Conservation (phyloP, 2,888 invertebrate genomes). For the Lycocerus yunnanus region DNA sequence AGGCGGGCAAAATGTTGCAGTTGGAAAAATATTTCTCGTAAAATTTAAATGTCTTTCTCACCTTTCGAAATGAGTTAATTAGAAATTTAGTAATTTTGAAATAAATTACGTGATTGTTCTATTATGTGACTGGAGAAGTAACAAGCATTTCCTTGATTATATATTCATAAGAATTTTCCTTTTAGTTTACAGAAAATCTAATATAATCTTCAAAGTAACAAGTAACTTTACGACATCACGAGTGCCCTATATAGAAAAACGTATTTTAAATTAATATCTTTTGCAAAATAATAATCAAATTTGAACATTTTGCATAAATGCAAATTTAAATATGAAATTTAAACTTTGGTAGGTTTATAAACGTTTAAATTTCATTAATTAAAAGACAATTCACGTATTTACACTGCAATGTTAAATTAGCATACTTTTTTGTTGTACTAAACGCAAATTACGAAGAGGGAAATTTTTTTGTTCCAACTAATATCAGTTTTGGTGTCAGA, state of each 20-base stretch:
- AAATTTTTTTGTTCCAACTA: neutral
- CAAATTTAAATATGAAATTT: neutral
- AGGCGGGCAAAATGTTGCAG: neutral
- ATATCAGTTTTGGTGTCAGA: neutral
- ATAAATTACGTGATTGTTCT: neutral
- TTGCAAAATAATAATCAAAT: neutral
- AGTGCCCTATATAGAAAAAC: neutral
- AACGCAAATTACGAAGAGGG: neutral
- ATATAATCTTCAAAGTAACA: neutral
- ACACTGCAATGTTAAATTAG: neutral
- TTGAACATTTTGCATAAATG: neutral
- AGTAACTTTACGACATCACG: neutral
- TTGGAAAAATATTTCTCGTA: neutral
- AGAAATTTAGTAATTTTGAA: neutral
- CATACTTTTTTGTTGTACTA: neutral
- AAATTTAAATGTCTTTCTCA: neutral
- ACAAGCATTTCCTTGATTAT: neutral
- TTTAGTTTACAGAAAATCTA: neutral
- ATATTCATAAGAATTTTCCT: neutral
- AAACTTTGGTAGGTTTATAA: neutral
- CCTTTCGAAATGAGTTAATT: neutral
- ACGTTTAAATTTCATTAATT: neutral
- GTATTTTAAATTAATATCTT: neutral
- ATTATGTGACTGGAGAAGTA: neutral
- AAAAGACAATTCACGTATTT: neutral